Conservation (phyloP, 2,797 vertebrate genomes). For the Pelodytes ibericus region DNA sequence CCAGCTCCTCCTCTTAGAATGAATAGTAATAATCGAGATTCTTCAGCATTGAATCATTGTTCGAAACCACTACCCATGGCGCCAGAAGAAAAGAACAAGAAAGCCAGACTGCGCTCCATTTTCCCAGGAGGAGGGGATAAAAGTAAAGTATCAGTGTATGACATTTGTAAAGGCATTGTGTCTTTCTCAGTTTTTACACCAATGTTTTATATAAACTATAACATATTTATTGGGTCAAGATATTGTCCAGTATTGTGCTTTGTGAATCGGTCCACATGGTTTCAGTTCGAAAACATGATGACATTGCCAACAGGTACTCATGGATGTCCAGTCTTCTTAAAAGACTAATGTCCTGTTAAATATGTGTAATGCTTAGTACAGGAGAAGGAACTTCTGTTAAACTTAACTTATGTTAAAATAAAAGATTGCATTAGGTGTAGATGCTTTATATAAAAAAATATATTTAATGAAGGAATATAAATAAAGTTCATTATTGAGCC, state of each 20-base stretch:
- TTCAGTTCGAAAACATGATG: not conserved
- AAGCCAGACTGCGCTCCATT: slow-evolving; percentile 97
- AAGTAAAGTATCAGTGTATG: slow-evolving; percentile 83
- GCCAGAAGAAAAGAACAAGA: slow-evolving; percentile 99
- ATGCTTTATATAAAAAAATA: no score
- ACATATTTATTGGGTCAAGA: slow-evolving; percentile 11
- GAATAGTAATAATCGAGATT: slow-evolving; percentile 98
- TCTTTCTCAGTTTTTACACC: slow-evolving; percentile 46
- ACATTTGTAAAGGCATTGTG: slow-evolving; percentile 49
- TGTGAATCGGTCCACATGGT: slow-evolving; percentile 2
- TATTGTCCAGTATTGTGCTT: not conserved
- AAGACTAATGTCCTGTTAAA: not conserved
- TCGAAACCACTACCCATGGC: slow-evolving; percentile 98
- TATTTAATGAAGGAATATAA: no score
- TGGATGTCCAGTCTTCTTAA: not conserved
- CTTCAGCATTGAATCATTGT: slow-evolving; percentile 91
- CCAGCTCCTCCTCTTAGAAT: slow-evolving; percentile 98
- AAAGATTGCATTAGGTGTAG: no score
- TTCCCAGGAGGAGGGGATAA: slow-evolving; percentile 97
- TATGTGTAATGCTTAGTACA: not conserved
- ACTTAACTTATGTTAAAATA: no score
- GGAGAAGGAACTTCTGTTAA: no score
- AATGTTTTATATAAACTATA: slow-evolving; percentile 24
- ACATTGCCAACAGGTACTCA: not conserved
- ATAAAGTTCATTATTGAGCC: no score